phyloP scores from a whole-genome alignment of 2,888 invertebrate genomes.

The Conchocele bisecta region DNA sequence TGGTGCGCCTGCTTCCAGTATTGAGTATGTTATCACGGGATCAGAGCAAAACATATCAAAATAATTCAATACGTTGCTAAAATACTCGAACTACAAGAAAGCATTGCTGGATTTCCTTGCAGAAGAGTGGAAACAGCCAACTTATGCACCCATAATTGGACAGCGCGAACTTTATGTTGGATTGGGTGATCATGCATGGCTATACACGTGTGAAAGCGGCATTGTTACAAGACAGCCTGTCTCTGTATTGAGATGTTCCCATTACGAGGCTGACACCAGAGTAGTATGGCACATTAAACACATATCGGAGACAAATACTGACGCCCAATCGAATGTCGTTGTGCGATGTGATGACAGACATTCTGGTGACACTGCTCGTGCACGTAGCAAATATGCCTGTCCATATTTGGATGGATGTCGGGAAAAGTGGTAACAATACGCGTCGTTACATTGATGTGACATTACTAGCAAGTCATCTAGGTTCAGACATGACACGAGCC shows the following conservation, averaged over 20 bases:
- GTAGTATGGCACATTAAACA: slow-evolving; percentile 6
- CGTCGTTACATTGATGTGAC: slow-evolving; percentile 4
- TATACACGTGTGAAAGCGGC: not conserved
- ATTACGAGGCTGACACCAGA: slow-evolving; percentile 30
- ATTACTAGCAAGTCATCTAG: not conserved
- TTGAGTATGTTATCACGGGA: too few species aligned
- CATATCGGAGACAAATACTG: too few species aligned
- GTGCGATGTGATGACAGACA: not conserved
- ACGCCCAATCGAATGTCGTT: slow-evolving; percentile 1
- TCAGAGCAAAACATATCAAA: slow-evolving; percentile 7
- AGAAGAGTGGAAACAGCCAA: slow-evolving; percentile 25
- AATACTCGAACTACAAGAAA: slow-evolving; percentile 28
- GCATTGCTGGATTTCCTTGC: slow-evolving; percentile 24
- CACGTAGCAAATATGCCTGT: not conserved
- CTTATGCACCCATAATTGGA: not conserved
- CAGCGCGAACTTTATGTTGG: slow-evolving; percentile 13
- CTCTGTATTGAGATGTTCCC: slow-evolving; percentile 1
- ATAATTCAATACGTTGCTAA: slow-evolving; percentile 14
- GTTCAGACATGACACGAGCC: not conserved
- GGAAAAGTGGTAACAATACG: not conserved
- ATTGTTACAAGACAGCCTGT: not conserved
- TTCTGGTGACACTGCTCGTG: not conserved
- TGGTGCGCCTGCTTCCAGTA: too few species aligned
- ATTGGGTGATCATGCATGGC: slow-evolving; percentile 1
- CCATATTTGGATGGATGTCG: slow-evolving; percentile 1